These are phyloP conservation scores for Cheilosia urbana DNA, from an alignment of 2,888 invertebrate genomes.

Conservation along the genomic window DNA sequence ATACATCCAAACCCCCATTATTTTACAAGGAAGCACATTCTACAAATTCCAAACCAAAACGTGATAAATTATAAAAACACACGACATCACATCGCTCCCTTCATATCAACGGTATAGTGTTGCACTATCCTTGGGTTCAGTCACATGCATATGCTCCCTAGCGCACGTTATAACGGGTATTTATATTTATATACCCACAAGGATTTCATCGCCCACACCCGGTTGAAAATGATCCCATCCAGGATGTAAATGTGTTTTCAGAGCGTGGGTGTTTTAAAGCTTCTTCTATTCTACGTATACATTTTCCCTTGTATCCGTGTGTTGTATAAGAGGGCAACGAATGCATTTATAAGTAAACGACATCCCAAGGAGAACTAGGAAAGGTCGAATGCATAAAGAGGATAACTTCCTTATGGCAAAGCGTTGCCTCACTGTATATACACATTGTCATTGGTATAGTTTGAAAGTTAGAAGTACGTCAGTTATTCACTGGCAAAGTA, in stretches of 20 bases:
- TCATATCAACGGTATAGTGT: constrained; percentile 1
- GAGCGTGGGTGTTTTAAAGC: not conserved
- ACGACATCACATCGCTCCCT: constrained; percentile 14
- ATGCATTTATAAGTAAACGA: constrained; percentile 69
- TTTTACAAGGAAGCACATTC: not conserved
- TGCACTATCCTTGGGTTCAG: constrained; percentile 26
- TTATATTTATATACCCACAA: constrained; percentile 35
- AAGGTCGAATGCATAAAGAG: constrained; percentile 67
- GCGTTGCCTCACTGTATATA: constrained; percentile 12
- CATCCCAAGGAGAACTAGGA: constrained; percentile 50
- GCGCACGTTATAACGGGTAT: constrained; percentile 17
- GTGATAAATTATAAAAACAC: constrained; percentile 53
- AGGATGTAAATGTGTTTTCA: constrained; percentile 41
- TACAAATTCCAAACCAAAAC: constrained; percentile 30
- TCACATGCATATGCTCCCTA: constrained; percentile 6
- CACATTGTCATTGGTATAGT: not conserved
- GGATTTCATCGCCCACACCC: constrained; percentile 45
- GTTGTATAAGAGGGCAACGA: constrained; percentile 57
- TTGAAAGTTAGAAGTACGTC: not conserved
- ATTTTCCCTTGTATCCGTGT: constrained; percentile 20
- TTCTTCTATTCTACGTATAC: not conserved
- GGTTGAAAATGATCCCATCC: constrained; percentile 32
- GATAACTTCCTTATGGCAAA: constrained; percentile 63
- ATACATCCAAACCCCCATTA: not conserved
- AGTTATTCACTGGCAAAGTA: not conserved